Conservation (phyloP, 2,113 vertebrate genomes). For the Ascaphus truei region DNA sequence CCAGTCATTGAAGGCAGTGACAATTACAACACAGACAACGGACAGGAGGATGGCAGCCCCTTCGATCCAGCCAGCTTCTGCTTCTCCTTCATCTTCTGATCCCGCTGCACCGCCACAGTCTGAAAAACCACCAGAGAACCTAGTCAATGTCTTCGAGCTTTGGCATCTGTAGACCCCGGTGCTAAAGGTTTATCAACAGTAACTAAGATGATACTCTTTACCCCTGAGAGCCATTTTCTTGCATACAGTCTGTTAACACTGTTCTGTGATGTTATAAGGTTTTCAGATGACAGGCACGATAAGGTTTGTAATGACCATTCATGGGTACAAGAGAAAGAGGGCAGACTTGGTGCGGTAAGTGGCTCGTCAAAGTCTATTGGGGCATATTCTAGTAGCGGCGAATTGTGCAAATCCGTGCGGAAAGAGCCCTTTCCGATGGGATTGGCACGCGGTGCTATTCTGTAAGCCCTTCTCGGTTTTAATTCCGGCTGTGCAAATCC, state of each 20-base stretch:
- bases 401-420: too few species aligned
- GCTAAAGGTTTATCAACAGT: background rate
- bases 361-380: too few species aligned
- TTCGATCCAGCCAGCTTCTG: slow-evolving; percentile 96
- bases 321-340: too few species aligned
- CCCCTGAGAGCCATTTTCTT: background rate
- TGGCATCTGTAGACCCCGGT: too few species aligned
- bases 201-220: background rate
- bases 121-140: slow-evolving; percentile 42
- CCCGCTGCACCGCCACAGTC: slow-evolving; percentile 76
- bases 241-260: background rate
- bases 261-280: background rate
- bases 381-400: too few species aligned
- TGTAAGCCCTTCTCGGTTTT: too few species aligned
- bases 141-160: background rate
- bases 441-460: too few species aligned
- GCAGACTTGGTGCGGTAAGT: too few species aligned
- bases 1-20: slow-evolving; percentile 98
- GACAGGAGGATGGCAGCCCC: slow-evolving; percentile 95
- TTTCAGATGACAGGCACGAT: background rate
- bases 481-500: too few species aligned
- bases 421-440: too few species aligned
- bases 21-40: slow-evolving; percentile 93
- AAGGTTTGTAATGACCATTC: too few species aligned
- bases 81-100: slow-evolving; percentile 88